Evolutionary conservation across 2,797 vertebrate genomes (phyloP), one percentile per base, ranked within the genome.

Genomic region (Thripadectes ignobilis): DNA sequence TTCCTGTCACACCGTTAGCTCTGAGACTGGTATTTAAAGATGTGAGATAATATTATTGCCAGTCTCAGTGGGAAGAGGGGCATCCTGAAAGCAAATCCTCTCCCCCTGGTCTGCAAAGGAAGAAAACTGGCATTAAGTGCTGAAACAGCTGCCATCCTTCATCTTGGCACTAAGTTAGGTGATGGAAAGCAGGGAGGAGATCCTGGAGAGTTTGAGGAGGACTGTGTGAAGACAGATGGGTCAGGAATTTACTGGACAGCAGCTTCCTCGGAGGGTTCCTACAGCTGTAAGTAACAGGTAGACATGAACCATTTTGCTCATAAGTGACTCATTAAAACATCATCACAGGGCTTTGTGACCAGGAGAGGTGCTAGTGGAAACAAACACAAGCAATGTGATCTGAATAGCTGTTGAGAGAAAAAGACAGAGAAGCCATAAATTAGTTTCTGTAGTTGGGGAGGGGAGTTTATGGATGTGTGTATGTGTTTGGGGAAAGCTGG

Each of bases 111-210:
- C 74, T 63, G 36, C 54, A 63, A 72, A 86, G 72, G 54, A 83
- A 65, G 49, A 93, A 83, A 16, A 51, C 36, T 88, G 63, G 69
- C 80, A 89, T 58, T 72, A 76, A 57, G 61, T 58, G 67, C 61
- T 34, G 61, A 61, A 89, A 73, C 67, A 93, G 92, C 86, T 92
- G 92, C 85, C 73, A 51, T n/a, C 61, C 88, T 85, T 75, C 6
- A 20, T 67, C 36, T 54, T 92, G 93, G 92, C 89, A 55, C 63
- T 24, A 23, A 52, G 58, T n/a, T 52, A 49, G 74, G 83, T n/a
- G 69, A 88, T 38, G n/a, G 76, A 61, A 57, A 59, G 79, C 67
- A 52, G 43, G 1, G 51, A 63, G 26, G 82, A 61, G 73, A 65
- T 49, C 52, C 82, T 55, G 58, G 52, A 43, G 75, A 77, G 38